Conservation (phyloP, 2,113 vertebrate species). For the Nycticebus coucang region DNA sequence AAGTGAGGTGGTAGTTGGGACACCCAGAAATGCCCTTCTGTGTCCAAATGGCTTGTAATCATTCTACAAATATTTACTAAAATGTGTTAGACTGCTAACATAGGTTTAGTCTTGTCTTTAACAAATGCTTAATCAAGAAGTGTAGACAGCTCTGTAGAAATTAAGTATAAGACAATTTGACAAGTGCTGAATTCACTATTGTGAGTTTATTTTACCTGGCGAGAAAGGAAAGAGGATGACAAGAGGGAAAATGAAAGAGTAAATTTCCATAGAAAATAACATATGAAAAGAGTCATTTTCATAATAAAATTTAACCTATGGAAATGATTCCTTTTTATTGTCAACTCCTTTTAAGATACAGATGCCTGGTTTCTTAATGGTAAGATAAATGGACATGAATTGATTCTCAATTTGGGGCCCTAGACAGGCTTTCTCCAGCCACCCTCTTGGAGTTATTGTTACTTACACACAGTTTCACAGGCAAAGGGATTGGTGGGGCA, state of each 20-base stretch:
- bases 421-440: neutral
- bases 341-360: neutral
- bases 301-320: neutral
- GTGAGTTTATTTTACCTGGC: neutral
- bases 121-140: slow-evolving; percentile 1
- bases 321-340: neutral
- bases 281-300: neutral
- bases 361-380: neutral
- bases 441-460: neutral
- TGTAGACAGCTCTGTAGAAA: neutral
- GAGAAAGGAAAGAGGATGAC: neutral
- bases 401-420: neutral
- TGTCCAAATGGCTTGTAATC: neutral
- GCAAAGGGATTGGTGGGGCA: too few species aligned
- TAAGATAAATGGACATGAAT: neutral
- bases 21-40: neutral
- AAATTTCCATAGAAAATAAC: neutral
- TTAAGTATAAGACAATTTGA: neutral
- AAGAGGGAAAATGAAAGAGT: neutral
- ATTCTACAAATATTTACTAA: neutral
- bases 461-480: neutral
- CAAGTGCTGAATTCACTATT: slow-evolving; percentile 7
- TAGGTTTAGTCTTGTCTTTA: slow-evolving; percentile 8
- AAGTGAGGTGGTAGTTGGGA: neutral
- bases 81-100: neutral